Conservation (phyloP, 2,888 invertebrate species). For the Philhelius pedissequus region DNA sequence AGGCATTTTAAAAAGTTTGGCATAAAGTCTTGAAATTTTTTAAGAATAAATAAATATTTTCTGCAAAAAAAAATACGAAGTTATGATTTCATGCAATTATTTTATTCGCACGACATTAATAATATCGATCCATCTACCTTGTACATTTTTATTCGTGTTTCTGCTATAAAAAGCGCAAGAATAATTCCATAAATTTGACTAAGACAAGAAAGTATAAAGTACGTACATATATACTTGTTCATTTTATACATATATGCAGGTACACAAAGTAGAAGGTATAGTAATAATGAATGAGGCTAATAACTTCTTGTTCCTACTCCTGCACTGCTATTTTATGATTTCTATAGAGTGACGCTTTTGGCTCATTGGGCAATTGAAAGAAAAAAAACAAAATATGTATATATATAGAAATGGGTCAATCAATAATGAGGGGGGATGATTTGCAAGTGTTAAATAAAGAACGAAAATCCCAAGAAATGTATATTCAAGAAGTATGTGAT, state of each 20-base stretch:
- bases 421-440: slow-evolving; percentile 18
- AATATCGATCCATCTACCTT: not conserved
- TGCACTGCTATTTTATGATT: not conserved
- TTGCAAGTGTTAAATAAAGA: slow-evolving; percentile 10
- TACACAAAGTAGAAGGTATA: not conserved
- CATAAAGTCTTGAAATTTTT: too few relatives aligned
- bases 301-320: not conserved
- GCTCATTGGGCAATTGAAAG: not conserved
- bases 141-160: not conserved
- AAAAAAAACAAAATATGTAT: not conserved
- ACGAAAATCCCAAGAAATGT: not conserved
- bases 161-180: not conserved
- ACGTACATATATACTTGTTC: not conserved
- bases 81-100: not conserved
- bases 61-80: not conserved
- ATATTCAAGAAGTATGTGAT: not conserved
- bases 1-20: too few relatives aligned
- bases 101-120: not conserved
- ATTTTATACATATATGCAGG: not conserved
- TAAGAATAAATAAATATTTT: too few relatives aligned
- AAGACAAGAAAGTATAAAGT: not conserved
- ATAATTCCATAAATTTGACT: not conserved
- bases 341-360: not conserved
- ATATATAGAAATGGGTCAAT: slow-evolving; percentile 18
- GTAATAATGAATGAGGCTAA: slow-evolving; percentile 5